phyloP scores from a whole-genome alignment of 1,140 invertebrate species.

The Habropoda laboriosa region DNA sequence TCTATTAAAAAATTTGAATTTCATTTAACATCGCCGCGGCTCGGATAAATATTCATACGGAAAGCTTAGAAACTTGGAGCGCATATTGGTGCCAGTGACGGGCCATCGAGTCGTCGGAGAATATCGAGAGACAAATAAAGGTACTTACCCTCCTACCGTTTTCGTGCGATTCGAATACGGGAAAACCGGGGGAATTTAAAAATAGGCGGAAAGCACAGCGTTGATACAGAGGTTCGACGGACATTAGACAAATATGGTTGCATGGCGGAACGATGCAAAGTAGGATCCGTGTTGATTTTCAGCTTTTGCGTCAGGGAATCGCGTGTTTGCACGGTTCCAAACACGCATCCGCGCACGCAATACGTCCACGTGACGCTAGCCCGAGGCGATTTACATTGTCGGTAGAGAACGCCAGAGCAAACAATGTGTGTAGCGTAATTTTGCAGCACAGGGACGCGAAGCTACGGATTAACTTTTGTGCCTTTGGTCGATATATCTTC shows the following conservation, averaged over 20 bases:
- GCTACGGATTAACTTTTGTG: constrained; percentile 13
- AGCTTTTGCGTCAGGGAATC: constrained; percentile 24
- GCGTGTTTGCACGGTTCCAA: constrained; percentile 41
- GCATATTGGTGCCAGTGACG: background rate
- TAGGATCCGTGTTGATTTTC: constrained; percentile 58
- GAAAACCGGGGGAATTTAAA: background rate
- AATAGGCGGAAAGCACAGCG: background rate
- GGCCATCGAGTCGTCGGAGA: background rate
- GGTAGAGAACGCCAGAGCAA: constrained; percentile 26
- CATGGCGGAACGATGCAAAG: constrained; percentile 21
- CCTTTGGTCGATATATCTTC: background rate
- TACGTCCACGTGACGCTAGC: constrained; percentile 8
- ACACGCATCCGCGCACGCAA: constrained; percentile 16
- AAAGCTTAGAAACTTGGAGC: background rate
- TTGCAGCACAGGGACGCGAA: background rate
- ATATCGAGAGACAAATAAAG: too few species aligned
- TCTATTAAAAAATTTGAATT: constrained; percentile 10
- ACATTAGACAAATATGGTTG: constrained; percentile 19
- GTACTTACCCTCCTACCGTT: too few species aligned
- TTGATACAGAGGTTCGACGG: background rate
- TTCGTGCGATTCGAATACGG: background rate
- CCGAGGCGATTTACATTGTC: constrained; percentile 51
- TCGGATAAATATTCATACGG: background rate
- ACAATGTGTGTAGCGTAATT: constrained; percentile 40
- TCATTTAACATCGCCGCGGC: background rate